Conservation (phyloP, 2,888 invertebrate genomes). For the Cecidostiba fungosa region DNA sequence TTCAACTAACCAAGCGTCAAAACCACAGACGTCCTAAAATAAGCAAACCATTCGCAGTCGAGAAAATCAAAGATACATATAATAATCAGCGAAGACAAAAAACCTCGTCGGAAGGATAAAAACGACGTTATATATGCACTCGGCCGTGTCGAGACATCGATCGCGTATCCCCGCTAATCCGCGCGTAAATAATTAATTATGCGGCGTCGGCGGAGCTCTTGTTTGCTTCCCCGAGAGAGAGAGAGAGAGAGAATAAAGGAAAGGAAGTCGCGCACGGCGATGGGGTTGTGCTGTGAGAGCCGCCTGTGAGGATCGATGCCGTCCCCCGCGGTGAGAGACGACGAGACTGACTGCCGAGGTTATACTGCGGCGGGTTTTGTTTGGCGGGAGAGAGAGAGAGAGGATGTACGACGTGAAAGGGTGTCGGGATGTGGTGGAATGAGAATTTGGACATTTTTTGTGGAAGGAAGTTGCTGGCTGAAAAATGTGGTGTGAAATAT, state of each 20-base stretch:
- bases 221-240: background rate
- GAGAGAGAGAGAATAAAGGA: background rate
- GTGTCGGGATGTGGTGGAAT: background rate
- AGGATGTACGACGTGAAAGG: background rate
- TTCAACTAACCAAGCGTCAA: no score
- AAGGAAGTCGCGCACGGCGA: background rate
- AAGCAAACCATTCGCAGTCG: background rate
- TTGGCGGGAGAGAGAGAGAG: background rate
- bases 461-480: no score
- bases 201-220: constrained; percentile 3
- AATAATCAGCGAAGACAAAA: no score
- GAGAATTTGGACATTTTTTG: no score
- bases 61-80: no score
- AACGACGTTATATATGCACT: background rate
- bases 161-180: constrained; percentile 41
- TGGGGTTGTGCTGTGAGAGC: background rate
- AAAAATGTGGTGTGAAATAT: background rate
- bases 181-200: constrained; percentile 59
- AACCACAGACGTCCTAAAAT: background rate
- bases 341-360: background rate
- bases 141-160: background rate
- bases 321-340: background rate
- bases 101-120: no score
- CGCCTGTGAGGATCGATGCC: background rate
- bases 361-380: background rate